phyloP scores from a whole-genome alignment of 2,888 invertebrate species.

The Resseliella maxima region DNA sequence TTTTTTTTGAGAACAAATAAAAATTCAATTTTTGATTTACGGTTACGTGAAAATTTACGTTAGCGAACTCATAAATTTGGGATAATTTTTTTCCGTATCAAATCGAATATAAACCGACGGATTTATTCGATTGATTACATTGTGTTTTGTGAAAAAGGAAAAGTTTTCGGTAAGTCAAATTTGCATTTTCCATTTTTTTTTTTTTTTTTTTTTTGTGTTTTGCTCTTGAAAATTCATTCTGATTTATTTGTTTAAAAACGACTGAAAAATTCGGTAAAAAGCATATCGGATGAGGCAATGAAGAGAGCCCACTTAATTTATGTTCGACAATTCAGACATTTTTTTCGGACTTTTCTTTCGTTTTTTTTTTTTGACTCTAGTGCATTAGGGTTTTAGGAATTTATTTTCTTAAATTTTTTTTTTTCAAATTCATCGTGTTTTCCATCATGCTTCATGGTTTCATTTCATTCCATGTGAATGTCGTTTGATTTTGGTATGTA shows the following conservation, averaged over 20 bases:
- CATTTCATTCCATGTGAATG: conserved; percentile 6
- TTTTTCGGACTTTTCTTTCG: not conserved
- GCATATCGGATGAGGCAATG: not conserved
- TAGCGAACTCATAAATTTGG: not conserved
- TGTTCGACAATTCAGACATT: not conserved
- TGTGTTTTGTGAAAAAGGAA: not conserved
- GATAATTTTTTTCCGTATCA: not conserved
- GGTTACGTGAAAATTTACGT: conserved; percentile 28
- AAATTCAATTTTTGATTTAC: not conserved
- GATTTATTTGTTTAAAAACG: not conserved
- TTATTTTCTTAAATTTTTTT: not conserved
- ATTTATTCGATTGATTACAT: not conserved
- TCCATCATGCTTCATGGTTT: not conserved
- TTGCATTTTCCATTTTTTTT: not conserved
- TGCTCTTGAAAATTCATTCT: not conserved
- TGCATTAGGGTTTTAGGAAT: too few relatives aligned
- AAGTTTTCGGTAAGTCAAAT: conserved; percentile 4
- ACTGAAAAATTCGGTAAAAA: too few relatives aligned
- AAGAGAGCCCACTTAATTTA: not conserved
- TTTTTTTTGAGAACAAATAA: too few relatives aligned
- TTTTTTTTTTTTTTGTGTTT: not conserved
- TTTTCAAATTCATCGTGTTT: not conserved
- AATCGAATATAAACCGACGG: not conserved
- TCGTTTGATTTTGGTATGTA: not conserved
- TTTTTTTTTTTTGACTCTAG: not conserved